phyloP scores from a whole-genome alignment of 2,888 invertebrate species.

The Rhyacophila evoluta region DNA sequence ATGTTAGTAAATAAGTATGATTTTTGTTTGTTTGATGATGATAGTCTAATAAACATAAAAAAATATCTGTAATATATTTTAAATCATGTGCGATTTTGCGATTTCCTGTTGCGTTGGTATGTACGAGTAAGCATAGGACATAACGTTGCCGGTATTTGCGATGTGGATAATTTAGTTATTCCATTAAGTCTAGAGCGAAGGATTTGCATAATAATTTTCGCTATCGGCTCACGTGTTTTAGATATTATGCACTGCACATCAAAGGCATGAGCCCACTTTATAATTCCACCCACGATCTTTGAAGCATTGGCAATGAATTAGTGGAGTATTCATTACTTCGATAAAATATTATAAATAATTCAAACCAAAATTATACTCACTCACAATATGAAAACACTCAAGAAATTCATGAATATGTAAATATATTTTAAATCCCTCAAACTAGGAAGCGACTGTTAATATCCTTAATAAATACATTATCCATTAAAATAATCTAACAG shows the following conservation, averaged over 20 bases:
- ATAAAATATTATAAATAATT: background rate
- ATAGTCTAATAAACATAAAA: no score
- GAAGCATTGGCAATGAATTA: background rate
- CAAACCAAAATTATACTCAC: background rate
- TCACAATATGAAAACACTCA: background rate
- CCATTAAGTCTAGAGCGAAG: background rate
- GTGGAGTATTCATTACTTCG: background rate
- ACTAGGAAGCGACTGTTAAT: no score
- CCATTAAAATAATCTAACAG: no score
- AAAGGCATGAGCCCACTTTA: background rate
- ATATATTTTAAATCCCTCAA: no score
- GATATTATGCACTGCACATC: background rate
- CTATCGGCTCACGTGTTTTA: constrained; percentile 13
- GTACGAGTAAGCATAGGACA: background rate
- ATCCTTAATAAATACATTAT: no score
- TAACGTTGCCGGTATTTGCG: background rate
- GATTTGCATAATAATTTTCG: constrained; percentile 16
- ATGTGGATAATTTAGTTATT: constrained; percentile 4
- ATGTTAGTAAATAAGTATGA: no score
- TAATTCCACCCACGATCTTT: constrained; percentile 18
- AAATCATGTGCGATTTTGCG: no score
- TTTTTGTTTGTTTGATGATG: no score
- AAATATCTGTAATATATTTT: no score
- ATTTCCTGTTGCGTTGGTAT: background rate
- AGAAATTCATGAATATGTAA: no score